Base-by-base conservation (phyloP, 2,797 vertebrate genomes). In the Oreochromis mossambicus region DNA sequence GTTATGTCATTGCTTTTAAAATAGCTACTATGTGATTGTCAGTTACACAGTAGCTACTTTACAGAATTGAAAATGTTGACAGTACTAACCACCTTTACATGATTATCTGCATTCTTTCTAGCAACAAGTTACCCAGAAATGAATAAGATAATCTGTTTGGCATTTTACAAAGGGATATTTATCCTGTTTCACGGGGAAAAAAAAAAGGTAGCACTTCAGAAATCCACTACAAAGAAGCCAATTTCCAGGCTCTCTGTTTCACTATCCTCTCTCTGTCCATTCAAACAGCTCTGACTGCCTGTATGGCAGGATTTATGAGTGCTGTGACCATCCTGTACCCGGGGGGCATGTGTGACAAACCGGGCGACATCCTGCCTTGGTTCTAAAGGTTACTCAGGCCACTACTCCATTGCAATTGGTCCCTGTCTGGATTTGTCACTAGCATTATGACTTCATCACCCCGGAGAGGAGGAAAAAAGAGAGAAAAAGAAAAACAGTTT, bases 371-470 rank as follows among this genome's bases (percentile, higher is more conserved):
- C 88, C 92, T 91, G 86, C 92, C 91, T 92, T 86, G 87, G 91
- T 93, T 95, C 91, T 93, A 95, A 95, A 95, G 95, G 95, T 96
- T 95, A 95, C 92, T 91, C 91, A 17, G 90, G 83, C 87, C 86
- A 79, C 80, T 85, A 84, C 94, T 93, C 92, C 94, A 87, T 91
- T 89, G 93, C 94, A 94, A 92, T 94, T 91, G 96, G 93, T 94
- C 95, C 94, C 92, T 88, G 85, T 93, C 94, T 94, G 90, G 87
- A 95, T 95, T 85, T 94, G 93, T 94, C 95, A 94, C 88, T 86
- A 76, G 84, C 82, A 90, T 92, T 83, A 96, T 96, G 96, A 98
- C 97, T 96, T 98, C 96, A 96, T 96, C 87, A 93, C 87, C 75
- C 86, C 14, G 81, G 92, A 94, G 95, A 96, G 92, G 91, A 93